These are phyloP conservation scores for Nephrotoma guestfalica DNA, from an alignment of 2,888 invertebrate species.

Conservation along the genomic window DNA sequence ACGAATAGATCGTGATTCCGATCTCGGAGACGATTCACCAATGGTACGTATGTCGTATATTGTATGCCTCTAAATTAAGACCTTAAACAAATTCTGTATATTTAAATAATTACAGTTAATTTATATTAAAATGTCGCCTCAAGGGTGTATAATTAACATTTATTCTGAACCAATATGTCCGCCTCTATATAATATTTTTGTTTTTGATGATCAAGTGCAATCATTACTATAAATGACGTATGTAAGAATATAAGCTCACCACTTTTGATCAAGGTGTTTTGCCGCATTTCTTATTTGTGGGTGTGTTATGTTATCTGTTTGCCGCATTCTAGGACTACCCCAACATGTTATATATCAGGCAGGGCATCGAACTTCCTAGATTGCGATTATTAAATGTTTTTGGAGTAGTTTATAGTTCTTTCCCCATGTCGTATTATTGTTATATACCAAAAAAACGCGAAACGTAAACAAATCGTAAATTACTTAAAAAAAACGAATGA, in stretches of 20 bases:
- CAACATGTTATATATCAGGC: not conserved
- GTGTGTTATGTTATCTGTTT: not conserved
- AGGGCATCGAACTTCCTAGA: not conserved
- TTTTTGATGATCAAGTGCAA: not conserved
- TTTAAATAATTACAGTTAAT: not conserved
- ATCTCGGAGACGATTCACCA: slow-evolving; percentile 58
- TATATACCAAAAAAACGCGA: not conserved
- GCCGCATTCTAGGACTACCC: not conserved
- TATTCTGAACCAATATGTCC: not conserved
- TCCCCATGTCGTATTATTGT: not conserved
- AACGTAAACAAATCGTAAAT: slow-evolving; percentile 4
- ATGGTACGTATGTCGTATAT: slow-evolving; percentile 44
- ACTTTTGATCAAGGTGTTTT: not conserved
- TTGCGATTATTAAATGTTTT: not conserved
- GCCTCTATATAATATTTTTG: not conserved
- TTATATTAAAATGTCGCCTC: not conserved
- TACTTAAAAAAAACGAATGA: not conserved
- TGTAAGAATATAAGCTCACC: too few relatives aligned
- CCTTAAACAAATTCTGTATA: not conserved
- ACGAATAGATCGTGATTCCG: slow-evolving; percentile 51
- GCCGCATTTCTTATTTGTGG: not conserved
- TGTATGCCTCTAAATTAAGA: not conserved
- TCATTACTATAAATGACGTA: not conserved
- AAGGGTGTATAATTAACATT: not conserved
- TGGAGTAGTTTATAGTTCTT: not conserved